These are phyloP conservation scores for Isurus oxyrinchus DNA, from an alignment of 2,113 vertebrate genomes.

Conservation along the genomic window DNA sequence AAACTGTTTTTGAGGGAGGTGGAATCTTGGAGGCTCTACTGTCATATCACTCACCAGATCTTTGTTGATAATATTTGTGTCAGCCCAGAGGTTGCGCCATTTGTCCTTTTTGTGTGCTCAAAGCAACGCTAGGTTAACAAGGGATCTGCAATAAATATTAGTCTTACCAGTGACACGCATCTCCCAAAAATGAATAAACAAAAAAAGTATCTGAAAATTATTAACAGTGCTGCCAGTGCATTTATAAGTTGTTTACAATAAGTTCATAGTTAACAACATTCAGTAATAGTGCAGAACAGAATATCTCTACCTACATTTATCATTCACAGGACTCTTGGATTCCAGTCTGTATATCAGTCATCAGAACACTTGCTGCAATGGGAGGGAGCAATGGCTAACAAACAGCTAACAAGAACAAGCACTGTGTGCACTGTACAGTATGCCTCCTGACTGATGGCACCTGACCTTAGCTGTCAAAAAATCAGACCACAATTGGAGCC, in stretches of 20 bases:
- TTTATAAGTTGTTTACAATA: not conserved
- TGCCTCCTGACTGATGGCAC: not conserved
- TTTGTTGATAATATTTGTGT: too few relatives aligned
- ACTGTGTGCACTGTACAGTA: not conserved
- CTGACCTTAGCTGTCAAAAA: not conserved
- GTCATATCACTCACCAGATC: too few relatives aligned
- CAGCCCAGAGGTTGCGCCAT: too few relatives aligned
- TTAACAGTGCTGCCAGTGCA: not conserved
- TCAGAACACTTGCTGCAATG: not conserved
- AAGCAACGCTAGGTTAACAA: too few relatives aligned
- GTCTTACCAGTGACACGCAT: not conserved
- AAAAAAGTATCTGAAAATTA: not conserved
- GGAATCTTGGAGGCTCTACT: too few relatives aligned
- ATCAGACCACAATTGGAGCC: slow-evolving; percentile 9
- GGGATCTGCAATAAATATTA: not conserved
- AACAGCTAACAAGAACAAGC: slow-evolving; percentile 4
- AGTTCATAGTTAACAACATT: not conserved
- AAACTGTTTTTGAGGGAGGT: too few relatives aligned
- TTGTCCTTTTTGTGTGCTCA: too few relatives aligned
- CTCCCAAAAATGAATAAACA: not conserved
- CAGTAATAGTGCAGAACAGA: not conserved
- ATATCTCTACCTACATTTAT: too few relatives aligned
- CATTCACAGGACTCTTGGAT: not conserved
- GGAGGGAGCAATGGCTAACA: not conserved
- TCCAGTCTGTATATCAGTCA: not conserved